Evolutionary conservation across 2,888 invertebrate genomes (phyloP), one percentile per base, ranked within the genome.

Genomic region (Tenthredo notha): DNA sequence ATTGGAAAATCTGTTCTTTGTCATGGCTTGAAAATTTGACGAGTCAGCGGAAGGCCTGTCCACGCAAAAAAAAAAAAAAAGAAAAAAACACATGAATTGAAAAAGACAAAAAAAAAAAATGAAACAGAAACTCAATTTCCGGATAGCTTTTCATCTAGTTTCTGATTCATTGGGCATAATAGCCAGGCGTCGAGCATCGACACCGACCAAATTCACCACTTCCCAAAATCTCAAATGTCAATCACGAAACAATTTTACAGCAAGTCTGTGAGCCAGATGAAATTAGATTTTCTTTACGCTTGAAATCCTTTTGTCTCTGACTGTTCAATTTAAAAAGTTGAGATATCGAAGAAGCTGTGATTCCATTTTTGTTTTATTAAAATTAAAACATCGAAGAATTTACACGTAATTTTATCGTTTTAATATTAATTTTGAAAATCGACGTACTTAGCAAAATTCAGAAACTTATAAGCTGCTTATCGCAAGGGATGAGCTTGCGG

Each of bases 211-310:
- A 61, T 12, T 58, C 54, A 40, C 58, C 47, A 1, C 10, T 15
- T 58, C 78, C 12, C 10, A 2, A 58, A 25, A 58, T 80, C n/a
- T 61, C 37, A 61, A 80, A 58, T 61, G 80, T 80, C 80, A 61
- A 80, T 80, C 58, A 61, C n/a, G 80, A 80, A 80, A 61, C 80
- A 80, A 37, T 50, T 80, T 37, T 50, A 40, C 33, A 37, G 40
- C 37, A 21, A 80, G n/a, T 15, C 37, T 40, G 40, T 33, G 33
- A 5, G 67, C 6, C 33, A 18, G 67, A 33, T 6, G 0, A 18
- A 67, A 25, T 67, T 7, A 33, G 67, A 67, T 67, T 65, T 12
- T 15, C 67, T 67, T 33, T 33, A 67, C 67, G 25, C 33, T 18
- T 0, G 25, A 4, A 33, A 67, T 67, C 33, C 18, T 18, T 29